Conservation (phyloP, 2,888 invertebrate species). For the Odontomyia ornata region DNA sequence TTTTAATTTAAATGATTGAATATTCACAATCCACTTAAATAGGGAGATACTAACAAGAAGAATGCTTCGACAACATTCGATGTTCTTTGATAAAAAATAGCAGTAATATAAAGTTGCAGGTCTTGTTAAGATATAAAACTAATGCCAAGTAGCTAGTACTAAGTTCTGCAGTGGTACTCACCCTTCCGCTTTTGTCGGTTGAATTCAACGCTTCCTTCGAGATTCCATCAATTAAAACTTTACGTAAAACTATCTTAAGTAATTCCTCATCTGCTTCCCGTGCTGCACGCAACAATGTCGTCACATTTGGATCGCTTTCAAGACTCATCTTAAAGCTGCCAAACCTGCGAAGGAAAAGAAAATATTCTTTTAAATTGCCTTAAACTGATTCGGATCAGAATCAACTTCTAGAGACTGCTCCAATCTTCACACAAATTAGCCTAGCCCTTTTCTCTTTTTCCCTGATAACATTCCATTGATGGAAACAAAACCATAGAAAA, state of each 20-base stretch:
- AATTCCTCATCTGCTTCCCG: slow-evolving; percentile 66
- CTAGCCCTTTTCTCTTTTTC: not conserved
- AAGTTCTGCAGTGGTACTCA: slow-evolving; percentile 64
- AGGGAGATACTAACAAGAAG: no score
- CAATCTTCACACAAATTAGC: no score
- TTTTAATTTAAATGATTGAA: no score
- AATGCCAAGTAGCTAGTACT: no score
- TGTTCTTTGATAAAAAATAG: no score
- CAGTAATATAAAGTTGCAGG: no score
- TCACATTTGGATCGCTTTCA: slow-evolving; percentile 50
- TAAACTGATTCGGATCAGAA: no score
- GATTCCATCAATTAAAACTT: slow-evolving; percentile 61
- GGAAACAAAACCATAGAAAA: slow-evolving; percentile 5
- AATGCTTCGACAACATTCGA: no score
- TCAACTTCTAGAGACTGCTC: no score
- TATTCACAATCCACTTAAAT: no score
- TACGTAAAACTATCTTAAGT: slow-evolving; percentile 63
- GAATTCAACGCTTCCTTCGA: slow-evolving; percentile 66
- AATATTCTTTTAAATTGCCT: no score
- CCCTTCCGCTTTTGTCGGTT: slow-evolving; percentile 69
- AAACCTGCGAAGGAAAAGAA: slow-evolving; percentile 44
- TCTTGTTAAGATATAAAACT: no score
- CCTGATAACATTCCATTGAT: not conserved
- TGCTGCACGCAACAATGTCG: slow-evolving; percentile 66
- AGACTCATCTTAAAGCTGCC: slow-evolving; percentile 52